Evolutionary conservation across 1,140 invertebrate genomes (phyloP).

Genomic region (Choristoneura fumiferana): DNA sequence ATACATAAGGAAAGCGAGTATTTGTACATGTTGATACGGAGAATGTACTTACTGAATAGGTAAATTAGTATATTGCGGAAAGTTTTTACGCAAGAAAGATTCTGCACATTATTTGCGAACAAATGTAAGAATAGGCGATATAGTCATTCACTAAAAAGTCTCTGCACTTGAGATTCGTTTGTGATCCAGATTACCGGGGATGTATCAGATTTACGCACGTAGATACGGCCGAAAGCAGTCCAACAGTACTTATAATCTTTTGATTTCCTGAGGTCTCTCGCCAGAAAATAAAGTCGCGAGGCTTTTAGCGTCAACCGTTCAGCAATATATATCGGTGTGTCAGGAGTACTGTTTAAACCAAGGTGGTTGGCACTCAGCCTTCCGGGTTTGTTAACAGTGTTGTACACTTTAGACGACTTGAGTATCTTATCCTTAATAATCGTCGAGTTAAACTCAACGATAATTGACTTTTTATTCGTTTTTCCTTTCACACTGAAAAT

Average conservation of each 20-base stretch:
- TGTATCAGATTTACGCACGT: neutral
- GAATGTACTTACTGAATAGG: too few relatives aligned
- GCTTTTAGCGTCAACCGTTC: neutral
- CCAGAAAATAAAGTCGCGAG: conserved; percentile 4
- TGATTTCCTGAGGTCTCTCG: neutral
- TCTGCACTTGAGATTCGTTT: neutral
- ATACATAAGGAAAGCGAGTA: too few relatives aligned
- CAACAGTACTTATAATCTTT: conserved; percentile 14
- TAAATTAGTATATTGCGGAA: too few relatives aligned
- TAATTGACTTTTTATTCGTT: neutral
- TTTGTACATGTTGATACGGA: too few relatives aligned
- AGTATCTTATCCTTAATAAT: neutral
- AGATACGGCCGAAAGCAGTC: neutral
- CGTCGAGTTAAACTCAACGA: neutral
- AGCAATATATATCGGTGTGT: neutral
- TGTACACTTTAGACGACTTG: neutral
- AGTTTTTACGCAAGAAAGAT: too few relatives aligned
- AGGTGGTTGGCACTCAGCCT: neutral
- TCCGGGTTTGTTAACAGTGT: neutral
- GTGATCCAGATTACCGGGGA: neutral
- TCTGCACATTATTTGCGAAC: too few relatives aligned
- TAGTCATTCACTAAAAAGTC: neutral
- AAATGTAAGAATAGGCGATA: too few relatives aligned
- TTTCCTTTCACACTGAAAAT: neutral
- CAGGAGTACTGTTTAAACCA: neutral